Evolutionary conservation across 1,140 invertebrate genomes (phyloP), one percentile per base, ranked within the genome.

Genomic region (Drosophila ananassae): DNA sequence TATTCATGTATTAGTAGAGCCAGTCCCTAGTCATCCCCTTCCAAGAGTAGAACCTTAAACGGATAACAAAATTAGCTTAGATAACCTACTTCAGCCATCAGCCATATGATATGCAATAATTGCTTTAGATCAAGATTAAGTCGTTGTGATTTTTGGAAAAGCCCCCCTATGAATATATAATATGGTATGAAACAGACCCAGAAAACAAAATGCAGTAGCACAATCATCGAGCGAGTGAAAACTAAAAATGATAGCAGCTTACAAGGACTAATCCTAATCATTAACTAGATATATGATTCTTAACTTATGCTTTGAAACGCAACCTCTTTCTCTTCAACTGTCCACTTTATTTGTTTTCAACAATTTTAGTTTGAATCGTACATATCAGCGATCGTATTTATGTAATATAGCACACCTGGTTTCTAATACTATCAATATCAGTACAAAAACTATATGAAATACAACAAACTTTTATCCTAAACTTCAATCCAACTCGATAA

Each of bases 341-440:
- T 34, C 32, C 32, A 37, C 2, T 0, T 12, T 9, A 48, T 30
- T 34, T 8, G 17, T 55, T 48, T 55, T 8, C 6, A 17, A 37
- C 55, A 46, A 12, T 2, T 52, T 64, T 64, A 0, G 13, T 48
- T 79, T 81, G 83, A 87, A 87, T 87, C 57, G 63, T 79, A 87
- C 83, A 87, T 87, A 87, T 87, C 83, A 87, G 78, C 63, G 79
- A 63, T 69, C 48, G 47, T 60, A 73, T 63, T 87, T 87, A 78
- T 82, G 83, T 82, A 87, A 87, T 79, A 89, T 82, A 87, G 82
- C 82, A 87, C 82, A 87, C 82, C 82, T 87, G 82, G 82, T 87
- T 87, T 87, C 82, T 77, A 69, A 87, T 73, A 89, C 83, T 87
- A 87, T 87, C 82, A 89, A 87, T 87, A 89, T 87, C 67, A 87